Evolutionary conservation across 2,888 invertebrate genomes (phyloP), one percentile per base, ranked within the genome.

Genomic region (Rotaria macrura): DNA sequence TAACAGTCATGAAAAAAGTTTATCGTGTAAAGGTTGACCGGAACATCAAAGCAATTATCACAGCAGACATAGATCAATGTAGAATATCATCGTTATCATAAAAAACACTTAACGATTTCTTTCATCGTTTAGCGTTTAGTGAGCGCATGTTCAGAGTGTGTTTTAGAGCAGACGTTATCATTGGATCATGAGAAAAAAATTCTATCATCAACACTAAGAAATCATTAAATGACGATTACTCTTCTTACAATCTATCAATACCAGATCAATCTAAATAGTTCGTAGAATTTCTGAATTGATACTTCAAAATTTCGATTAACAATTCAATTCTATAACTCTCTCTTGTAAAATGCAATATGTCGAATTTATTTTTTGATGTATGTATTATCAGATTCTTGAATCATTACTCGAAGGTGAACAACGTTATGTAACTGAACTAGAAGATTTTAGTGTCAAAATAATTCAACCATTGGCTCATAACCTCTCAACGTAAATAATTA

Each of bases 331-430:
- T 47, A 47, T 47, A 47, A 14, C 14, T 47, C 14, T 47, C 47
- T 47, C n/a, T 47, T 14, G 47, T 9, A 47, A 12, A 9, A 47
- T 47, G 47, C 14, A 12, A 47, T 47, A 4, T 47, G 47, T 12
- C 14, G 47, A 47, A 47, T 52, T 23, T 23, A 52, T 52, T 52
- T 52, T 52, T 23, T 4, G 14, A 47, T 47, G 6, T 74, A 5
- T 74, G 6, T 79, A 2, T 43, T 25, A 25, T 5, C 43, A 79
- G 79, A 79, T 79, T 79, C 79, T 79, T n/a, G 43, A 79, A 79
- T 17, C 79, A 79, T 79, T 79, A 25, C 25, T 79, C 25, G 79
- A 79, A 79, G 14, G 43, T 43, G 79, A 79, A 79, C 79, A 79
- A 43, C 79, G n/a, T 43, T 79, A 79, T 43, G 25, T 79, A 25